phyloP scores from a whole-genome alignment of 1,140 invertebrate genomes.

The Trypoxylus dichotomus region DNA sequence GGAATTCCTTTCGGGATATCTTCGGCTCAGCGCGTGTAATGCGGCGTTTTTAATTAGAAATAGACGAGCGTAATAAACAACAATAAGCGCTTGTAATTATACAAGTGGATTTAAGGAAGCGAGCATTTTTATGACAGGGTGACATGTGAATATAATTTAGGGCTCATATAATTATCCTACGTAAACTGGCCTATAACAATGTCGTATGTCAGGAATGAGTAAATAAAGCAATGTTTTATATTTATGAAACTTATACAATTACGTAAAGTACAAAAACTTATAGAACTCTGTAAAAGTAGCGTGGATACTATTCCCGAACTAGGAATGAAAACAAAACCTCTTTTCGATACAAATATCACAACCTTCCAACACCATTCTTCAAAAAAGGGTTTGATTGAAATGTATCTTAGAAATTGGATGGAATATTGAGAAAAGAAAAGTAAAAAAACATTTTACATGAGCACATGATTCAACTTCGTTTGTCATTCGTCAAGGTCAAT shows the following conservation, averaged over 20 bases:
- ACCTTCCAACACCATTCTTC: no score
- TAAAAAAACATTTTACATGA: no score
- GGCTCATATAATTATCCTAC: not conserved
- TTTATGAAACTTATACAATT: not conserved
- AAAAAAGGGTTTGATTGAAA: no score
- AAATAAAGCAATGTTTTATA: not conserved
- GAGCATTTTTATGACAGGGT: not conserved
- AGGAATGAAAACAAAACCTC: no score
- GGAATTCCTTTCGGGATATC: not conserved
- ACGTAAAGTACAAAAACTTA: not conserved
- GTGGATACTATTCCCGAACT: no score
- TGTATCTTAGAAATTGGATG: no score
- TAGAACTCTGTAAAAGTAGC: no score
- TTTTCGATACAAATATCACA: no score
- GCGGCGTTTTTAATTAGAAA: not conserved
- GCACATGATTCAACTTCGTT: no score
- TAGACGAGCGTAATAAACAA: not conserved
- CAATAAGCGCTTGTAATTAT: not conserved
- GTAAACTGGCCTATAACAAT: not conserved
- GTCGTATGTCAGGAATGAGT: not conserved
- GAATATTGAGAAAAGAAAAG: no score
- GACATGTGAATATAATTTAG: slow-evolving; percentile 3
- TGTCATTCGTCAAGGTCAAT: no score
- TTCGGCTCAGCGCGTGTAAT: not conserved
- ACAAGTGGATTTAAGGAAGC: not conserved